phyloP scores from a whole-genome alignment of 2,888 invertebrate genomes.

The Clunio marinus region DNA sequence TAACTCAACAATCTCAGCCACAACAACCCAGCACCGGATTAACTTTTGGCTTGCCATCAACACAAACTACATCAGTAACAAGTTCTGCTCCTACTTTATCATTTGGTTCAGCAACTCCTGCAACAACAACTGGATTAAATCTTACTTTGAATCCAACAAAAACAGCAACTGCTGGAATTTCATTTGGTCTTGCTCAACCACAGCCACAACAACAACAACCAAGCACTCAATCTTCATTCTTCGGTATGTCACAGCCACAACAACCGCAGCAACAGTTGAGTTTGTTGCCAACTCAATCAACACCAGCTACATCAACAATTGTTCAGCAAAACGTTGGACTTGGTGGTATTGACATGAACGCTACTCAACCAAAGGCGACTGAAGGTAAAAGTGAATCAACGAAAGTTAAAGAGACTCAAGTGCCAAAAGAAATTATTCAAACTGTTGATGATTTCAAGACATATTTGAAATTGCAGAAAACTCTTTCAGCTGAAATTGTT shows the following conservation, averaged over 20 bases:
- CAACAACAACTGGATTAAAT: conserved; percentile 39
- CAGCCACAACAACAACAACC: no score
- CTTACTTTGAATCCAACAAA: conserved; percentile 40
- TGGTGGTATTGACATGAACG: conserved; percentile 49
- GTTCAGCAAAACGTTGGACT: conserved; percentile 47
- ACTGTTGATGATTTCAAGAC: conserved; percentile 77
- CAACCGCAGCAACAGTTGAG: neutral
- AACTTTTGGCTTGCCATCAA: neutral
- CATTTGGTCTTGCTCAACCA: conserved; percentile 45
- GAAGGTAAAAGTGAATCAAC: conserved; percentile 49
- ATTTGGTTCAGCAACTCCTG: conserved; percentile 40
- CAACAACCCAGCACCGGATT: neutral
- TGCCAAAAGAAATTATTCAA: conserved; percentile 73
- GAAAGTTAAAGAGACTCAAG: conserved; percentile 50
- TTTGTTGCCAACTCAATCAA: neutral
- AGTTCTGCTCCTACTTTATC: conserved; percentile 42
- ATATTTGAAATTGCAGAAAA: conserved; percentile 81
- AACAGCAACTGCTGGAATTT: conserved; percentile 45
- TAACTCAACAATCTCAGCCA: neutral
- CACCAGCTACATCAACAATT: conserved; percentile 42
- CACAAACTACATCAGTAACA: conserved; percentile 40
- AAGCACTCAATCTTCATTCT: conserved; percentile 35
- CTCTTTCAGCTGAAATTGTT: conserved; percentile 74
- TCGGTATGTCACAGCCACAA: conserved; percentile 40
- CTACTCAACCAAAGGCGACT: conserved; percentile 48